Evolutionary conservation across 1,140 invertebrate species (phyloP).

Genomic region (Ceratina australensis): DNA sequence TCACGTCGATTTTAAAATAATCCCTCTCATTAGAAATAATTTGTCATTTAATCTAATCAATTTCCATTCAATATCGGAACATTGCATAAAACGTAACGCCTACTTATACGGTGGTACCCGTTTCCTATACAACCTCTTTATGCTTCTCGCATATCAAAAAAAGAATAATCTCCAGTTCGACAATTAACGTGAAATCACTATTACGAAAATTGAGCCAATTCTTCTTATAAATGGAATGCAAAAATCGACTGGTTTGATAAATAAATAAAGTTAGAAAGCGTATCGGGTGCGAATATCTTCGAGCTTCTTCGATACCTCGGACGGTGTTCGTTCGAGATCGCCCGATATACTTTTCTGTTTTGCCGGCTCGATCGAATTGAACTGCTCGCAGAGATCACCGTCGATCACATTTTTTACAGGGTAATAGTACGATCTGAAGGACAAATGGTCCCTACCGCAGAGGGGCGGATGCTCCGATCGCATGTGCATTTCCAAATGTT

Average conservation of each 20-base stretch:
- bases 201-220: background rate
- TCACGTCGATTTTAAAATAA: background rate
- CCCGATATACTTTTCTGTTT: constrained; percentile 98
- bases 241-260: constrained; percentile 4
- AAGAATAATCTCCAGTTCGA: background rate
- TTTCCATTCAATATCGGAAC: background rate
- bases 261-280: constrained; percentile 88
- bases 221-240: constrained; percentile 33
- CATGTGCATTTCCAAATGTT: constrained; percentile 99
- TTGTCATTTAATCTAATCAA: constrained; percentile 7
- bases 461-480: constrained; percentile 96
- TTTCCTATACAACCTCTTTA: background rate
- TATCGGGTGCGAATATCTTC: constrained; percentile 97
- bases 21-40: background rate
- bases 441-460: constrained; percentile 98
- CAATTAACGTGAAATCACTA: too few relatives aligned
- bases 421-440: constrained; percentile 98
- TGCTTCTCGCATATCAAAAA: background rate
- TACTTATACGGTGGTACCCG: background rate
- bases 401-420: constrained; percentile 99
- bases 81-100: background rate
- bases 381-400: constrained; percentile 99
- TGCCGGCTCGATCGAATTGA: constrained; percentile 94
- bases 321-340: constrained; percentile 95
- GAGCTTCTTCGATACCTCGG: constrained; percentile 97